Evolutionary conservation across 2,113 vertebrate species (phyloP).

Genomic region (Macquaria ambigua): DNA sequence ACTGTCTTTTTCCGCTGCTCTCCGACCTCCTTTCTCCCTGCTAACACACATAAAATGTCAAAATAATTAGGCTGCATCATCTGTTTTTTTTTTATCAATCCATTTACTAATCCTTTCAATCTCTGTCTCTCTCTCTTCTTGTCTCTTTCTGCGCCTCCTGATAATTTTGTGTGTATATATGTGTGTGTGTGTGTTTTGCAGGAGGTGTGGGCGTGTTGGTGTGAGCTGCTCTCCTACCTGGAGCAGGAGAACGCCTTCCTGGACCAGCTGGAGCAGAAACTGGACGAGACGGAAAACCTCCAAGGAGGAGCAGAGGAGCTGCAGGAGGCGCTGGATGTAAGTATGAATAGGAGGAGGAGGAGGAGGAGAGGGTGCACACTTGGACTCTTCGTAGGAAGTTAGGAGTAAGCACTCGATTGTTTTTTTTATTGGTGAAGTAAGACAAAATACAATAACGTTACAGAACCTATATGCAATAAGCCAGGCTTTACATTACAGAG

Average conservation of each 20-base stretch:
- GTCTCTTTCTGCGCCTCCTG: not conserved
- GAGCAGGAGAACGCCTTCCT: slow-evolving; percentile 94
- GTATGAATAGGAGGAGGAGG: slow-evolving; percentile 70
- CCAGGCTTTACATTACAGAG: not conserved
- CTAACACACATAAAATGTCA: not conserved
- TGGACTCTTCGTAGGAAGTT: too few species aligned
- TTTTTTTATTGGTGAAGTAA: too few species aligned
- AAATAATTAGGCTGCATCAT: not conserved
- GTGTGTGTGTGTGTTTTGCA: slow-evolving; percentile 67
- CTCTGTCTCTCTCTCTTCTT: not conserved
- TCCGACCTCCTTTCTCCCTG: not conserved
- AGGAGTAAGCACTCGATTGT: too few species aligned
- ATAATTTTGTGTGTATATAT: not conserved
- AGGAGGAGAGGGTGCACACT: not conserved
- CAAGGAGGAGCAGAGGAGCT: slow-evolving; percentile 91
- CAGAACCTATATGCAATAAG: too few species aligned
- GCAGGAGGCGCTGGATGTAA: slow-evolving; percentile 90
- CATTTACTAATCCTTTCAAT: not conserved
- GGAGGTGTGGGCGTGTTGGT: slow-evolving; percentile 99
- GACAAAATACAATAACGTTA: too few species aligned
- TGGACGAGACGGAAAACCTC: slow-evolving; percentile 90
- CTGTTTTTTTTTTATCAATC: not conserved
- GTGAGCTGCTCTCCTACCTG: slow-evolving; percentile 92
- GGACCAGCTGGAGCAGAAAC: slow-evolving; percentile 91
- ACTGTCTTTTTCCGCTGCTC: not conserved